A percentile compares a stretch with the other conserved stretches of the same genome.
phyloP scores from a whole-genome alignment of 2,797 vertebrate species.

The Lepilemur ruficaudatus region DNA sequence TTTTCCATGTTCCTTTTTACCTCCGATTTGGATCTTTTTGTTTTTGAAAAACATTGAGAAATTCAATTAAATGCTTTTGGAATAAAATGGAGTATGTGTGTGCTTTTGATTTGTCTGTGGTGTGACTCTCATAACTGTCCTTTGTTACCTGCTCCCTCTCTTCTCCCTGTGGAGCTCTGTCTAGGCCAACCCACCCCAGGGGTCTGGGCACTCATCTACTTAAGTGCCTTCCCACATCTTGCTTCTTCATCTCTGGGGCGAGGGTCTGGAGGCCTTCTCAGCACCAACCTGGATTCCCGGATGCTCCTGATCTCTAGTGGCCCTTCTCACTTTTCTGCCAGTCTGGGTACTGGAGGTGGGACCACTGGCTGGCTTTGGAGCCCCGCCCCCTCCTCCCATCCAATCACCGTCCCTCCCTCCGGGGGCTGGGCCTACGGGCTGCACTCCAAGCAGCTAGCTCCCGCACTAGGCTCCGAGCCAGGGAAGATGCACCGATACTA shows the following conservation, averaged over 20 bases:
- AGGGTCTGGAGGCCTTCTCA: neutral
- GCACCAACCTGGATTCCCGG: neutral
- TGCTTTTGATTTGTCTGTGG: constrained; percentile 58
- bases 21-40: constrained; percentile 81
- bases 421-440: constrained; percentile 46
- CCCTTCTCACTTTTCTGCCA: neutral
- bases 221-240: neutral
- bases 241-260: neutral
- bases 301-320: neutral
- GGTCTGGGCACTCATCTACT: neutral
- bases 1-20: constrained; percentile 86
- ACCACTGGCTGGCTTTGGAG: neutral
- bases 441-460: constrained; percentile 27
- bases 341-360: neutral
- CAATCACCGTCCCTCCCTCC: constrained; percentile 53
- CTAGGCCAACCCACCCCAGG: neutral
- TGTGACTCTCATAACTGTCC: neutral
- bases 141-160: neutral
- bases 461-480: constrained; percentile 47
- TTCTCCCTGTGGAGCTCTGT: neutral
- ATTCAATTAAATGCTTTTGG: constrained; percentile 87
- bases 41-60: constrained; percentile 83
- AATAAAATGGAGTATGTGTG: constrained; percentile 75
- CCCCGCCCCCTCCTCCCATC: constrained; percentile 43
- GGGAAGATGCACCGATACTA: constrained; percentile 49